These are phyloP conservation scores for Sinocyclocheilus rhinocerous DNA, from an alignment of 2,113 vertebrate genomes.

Conservation along the genomic window DNA sequence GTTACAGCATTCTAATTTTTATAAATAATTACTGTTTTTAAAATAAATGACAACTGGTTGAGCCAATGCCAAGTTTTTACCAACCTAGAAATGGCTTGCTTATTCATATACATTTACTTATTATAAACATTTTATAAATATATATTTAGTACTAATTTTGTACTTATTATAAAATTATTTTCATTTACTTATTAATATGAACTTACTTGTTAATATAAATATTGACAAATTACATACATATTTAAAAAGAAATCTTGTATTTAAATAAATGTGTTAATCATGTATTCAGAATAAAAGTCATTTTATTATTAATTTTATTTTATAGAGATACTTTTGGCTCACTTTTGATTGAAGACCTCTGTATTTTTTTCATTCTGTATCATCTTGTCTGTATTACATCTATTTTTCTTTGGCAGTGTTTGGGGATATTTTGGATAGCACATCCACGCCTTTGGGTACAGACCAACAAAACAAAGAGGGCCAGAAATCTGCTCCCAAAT, in stretches of 20 bases:
- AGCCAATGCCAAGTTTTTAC: background rate
- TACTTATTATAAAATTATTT: background rate
- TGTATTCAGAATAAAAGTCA: background rate
- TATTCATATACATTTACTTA: background rate
- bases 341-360: background rate
- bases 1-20: background rate
- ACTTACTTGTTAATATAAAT: background rate
- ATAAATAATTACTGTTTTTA: background rate
- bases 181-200: background rate
- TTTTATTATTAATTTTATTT: background rate
- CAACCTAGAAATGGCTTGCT: background rate
- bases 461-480: conserved; percentile 64
- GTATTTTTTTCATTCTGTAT: background rate
- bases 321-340: background rate
- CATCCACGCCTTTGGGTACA: conserved; percentile 1
- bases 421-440: conserved; percentile 71
- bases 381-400: background rate
- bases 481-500: conserved; percentile 71
- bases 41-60: background rate
- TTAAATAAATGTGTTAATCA: background rate
- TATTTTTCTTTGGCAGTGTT: conserved; percentile 59
- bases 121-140: too few relatives aligned
- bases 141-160: background rate
- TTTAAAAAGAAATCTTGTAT: background rate
- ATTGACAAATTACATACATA: background rate